These are phyloP conservation scores for Metalampra italica DNA, from an alignment of 2,888 invertebrate species.

Conservation along the genomic window DNA sequence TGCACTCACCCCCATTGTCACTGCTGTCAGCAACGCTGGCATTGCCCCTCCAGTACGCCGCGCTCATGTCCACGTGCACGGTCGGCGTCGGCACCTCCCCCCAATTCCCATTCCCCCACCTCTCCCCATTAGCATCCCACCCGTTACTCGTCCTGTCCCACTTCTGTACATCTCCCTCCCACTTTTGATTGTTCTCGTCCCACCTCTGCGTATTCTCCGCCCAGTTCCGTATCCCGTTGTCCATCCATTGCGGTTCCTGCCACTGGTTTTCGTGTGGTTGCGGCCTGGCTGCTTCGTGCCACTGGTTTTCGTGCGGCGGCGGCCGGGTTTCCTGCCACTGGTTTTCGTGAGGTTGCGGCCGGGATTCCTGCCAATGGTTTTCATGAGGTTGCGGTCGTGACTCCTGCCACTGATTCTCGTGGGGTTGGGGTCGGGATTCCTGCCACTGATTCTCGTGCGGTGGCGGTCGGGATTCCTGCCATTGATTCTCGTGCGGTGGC, in stretches of 20 bases:
- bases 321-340: background rate
- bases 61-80: slow-evolving; percentile 65
- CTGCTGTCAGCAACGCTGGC: slow-evolving; percentile 70
- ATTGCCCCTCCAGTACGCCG: slow-evolving; percentile 64
- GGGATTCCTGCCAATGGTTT: background rate
- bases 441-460: background rate
- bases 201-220: slow-evolving; percentile 55
- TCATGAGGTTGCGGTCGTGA: background rate
- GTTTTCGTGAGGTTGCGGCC: background rate
- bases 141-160: slow-evolving; percentile 44
- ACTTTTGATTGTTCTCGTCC: slow-evolving; percentile 41
- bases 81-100: slow-evolving; percentile 66
- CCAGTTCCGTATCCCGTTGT: slow-evolving; percentile 41
- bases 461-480: background rate
- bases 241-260: slow-evolving; percentile 32
- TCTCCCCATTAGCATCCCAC: slow-evolving; percentile 30
- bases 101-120: slow-evolving; percentile 61
- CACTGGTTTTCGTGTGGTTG: slow-evolving; percentile 21
- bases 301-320: background rate
- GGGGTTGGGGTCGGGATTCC: background rate
- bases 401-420: background rate
- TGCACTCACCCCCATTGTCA: slow-evolving; percentile 66
- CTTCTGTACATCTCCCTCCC: slow-evolving; percentile 49
- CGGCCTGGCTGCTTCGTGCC: background rate
- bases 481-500: too few species aligned